A percentile compares a stretch with the other conserved stretches of the same genome.
phyloP scores from a whole-genome alignment of 92 coral and sea anemone genomes.

The Epizoanthus fatuus region DNA sequence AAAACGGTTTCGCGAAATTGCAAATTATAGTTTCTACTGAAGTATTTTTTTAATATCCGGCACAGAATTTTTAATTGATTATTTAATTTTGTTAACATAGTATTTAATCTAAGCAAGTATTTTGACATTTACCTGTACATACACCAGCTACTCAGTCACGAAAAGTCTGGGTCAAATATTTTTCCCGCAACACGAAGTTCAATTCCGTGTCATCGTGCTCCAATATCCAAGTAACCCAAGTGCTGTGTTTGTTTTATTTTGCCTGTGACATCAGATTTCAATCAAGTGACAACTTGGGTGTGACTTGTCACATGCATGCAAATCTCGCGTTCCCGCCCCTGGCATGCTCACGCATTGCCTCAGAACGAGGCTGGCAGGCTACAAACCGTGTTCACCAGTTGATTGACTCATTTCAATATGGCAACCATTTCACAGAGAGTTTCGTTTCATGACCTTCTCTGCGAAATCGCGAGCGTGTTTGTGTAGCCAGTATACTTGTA shows the following conservation, averaged over 20 bases:
- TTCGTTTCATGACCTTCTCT: conserved; percentile 71
- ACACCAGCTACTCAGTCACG: too few species aligned
- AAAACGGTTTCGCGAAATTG: too few species aligned
- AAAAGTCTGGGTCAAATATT: too few species aligned
- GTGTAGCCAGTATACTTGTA: conserved; percentile 30
- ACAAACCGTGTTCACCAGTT: conserved; percentile 57
- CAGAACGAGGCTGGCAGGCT: conserved; percentile 34
- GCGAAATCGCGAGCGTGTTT: conserved; percentile 48
- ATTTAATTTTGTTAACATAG: background rate
- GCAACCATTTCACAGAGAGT: conserved; percentile 85
- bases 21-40: too few species aligned
- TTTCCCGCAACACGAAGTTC: background rate
- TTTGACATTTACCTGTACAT: conserved; percentile 24
- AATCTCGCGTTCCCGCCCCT: conserved; percentile 51
- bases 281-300: conserved; percentile 46
- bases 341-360: conserved; percentile 34
- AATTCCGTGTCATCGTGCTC: background rate
- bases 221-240: background rate
- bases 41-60: too few species aligned
- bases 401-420: conserved; percentile 97
- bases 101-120: conserved; percentile 79
- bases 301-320: conserved; percentile 52
- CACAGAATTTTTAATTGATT: too few species aligned
- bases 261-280: conserved; percentile 52
- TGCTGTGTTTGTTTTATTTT: conserved; percentile 31